A percentile compares a stretch with the other conserved stretches of the same genome.
These are phyloP conservation scores for Poeciliopsis turrubarensis DNA, from an alignment of 2,113 vertebrate species.

Conservation along the genomic window DNA sequence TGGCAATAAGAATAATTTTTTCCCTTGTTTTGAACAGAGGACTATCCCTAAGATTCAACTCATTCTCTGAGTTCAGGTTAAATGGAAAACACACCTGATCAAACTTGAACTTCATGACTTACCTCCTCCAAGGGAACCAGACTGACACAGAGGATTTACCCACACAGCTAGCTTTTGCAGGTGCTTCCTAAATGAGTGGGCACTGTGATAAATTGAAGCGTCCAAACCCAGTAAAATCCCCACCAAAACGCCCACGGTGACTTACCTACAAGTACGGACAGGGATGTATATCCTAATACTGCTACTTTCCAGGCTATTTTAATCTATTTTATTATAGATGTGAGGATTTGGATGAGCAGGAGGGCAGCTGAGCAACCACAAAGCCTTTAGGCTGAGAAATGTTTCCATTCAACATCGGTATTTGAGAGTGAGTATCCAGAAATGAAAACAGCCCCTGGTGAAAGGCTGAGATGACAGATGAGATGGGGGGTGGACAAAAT, in stretches of 20 bases:
- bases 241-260: conserved; percentile 34
- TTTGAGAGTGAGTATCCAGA: conserved; percentile 25
- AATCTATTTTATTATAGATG: conserved; percentile 39
- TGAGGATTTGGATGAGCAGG: conserved; percentile 58
- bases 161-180: conserved; percentile 33
- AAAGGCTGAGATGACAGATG: conserved; percentile 60
- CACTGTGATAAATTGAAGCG: conserved; percentile 38
- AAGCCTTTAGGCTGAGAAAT: conserved; percentile 48
- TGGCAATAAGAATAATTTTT: not conserved
- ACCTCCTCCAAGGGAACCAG: not conserved
- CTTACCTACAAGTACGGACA: conserved; percentile 47
- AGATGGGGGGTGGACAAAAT: conserved; percentile 57
- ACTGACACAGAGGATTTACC: conserved; percentile 33
- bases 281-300: conserved; percentile 21
- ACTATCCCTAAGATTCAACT: conserved; percentile 6
- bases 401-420: conserved; percentile 46
- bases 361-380: conserved; percentile 65
- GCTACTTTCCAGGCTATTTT: conserved; percentile 47
- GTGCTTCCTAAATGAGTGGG: conserved; percentile 43
- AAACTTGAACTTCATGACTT: conserved; percentile 49
- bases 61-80: not conserved
- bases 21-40: not conserved
- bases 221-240: conserved; percentile 41
- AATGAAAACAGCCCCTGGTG: conserved; percentile 31
- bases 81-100: conserved; percentile 36